Evolutionary conservation across 1,140 invertebrate species (phyloP).

Genomic region (Doryteuthis pealeii): DNA sequence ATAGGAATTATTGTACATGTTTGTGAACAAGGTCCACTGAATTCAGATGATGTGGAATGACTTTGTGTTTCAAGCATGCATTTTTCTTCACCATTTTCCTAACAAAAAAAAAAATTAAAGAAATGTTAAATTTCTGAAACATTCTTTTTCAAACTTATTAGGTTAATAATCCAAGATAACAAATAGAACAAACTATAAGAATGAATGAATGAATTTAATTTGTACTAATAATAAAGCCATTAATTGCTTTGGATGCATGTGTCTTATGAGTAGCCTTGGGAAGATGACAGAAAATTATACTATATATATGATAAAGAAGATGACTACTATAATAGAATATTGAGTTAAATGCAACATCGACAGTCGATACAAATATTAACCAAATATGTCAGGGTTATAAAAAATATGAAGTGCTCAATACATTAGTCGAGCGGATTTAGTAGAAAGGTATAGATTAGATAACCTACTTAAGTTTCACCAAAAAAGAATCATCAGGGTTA

Average conservation of each 20-base stretch:
- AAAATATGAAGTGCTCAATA: too few relatives aligned
- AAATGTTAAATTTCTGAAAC: neutral
- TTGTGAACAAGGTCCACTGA: constrained; percentile 52
- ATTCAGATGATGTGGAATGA: constrained; percentile 43
- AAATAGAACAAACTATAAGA: too few relatives aligned
- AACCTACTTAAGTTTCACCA: too few relatives aligned
- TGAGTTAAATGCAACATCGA: too few relatives aligned
- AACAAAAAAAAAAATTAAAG: constrained; percentile 18
- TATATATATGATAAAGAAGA: too few relatives aligned
- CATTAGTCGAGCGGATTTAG: too few relatives aligned
- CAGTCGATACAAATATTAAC: too few relatives aligned
- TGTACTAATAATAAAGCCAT: neutral
- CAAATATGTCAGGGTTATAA: too few relatives aligned
- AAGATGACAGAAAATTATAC: too few relatives aligned
- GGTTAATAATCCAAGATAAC: neutral
- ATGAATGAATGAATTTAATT: neutral
- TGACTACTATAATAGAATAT: too few relatives aligned
- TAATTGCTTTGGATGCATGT: neutral
- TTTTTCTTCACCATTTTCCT: constrained; percentile 56
- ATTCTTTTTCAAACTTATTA: neutral
- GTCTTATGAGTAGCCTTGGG: neutral
- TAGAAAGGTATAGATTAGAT: too few relatives aligned
- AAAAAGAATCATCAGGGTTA: too few relatives aligned
- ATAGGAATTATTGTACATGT: constrained; percentile 49
- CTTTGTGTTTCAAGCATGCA: constrained; percentile 55